Base-by-base conservation (phyloP, 2,888 invertebrate genomes). In the Arge pagana region DNA sequence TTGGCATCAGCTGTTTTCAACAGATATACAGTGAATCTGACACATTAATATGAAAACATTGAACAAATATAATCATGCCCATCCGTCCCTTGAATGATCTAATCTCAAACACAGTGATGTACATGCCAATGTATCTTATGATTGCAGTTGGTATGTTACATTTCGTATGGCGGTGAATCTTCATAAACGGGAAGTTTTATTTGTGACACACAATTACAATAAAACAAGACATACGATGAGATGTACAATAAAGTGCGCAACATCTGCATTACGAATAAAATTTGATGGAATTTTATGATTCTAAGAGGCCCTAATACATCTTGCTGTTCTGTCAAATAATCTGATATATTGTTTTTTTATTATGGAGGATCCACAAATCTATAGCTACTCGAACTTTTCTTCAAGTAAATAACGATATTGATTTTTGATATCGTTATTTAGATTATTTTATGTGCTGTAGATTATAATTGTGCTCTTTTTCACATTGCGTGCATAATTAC, bases 71-170 rank as follows among this genome's bases (percentile, higher is more conserved):
- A 13, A 13, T 11, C 21, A 23, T 24, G 13, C 45, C 45, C 45
- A 45, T 45, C 45, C 45, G 45, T 45, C 45, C 45, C 45, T 45
- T 45, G 45, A 45, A 23, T 10, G 23, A 23, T 11, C n/a, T 16
- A 23, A 33, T 23, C 10, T 45, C 45, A 45, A 45, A 31, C 45
- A 45, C 23, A 15, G 16, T 33, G 45, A 45, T 33, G 45, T n/a
- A 33, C 31, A n/a, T 33, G 6, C 23, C 33, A 33, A 31, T n/a
- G 16, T 23, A 30, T 23, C 18, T 45, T 15, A 11, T 8, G 1
- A 28, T 42, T 3, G 11, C n/a, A 42, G 30, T 30, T 30, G 18
- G 31, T 15, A 45, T 23, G 15, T n/a, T 13, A 21, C 11, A 45
- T 31, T 33, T 16, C 31, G 31, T 19, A 42, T 30, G 31, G 45